These are phyloP conservation scores for Drosophila hamatofila DNA, from an alignment of 2,888 invertebrate species.

Conservation along the genomic window DNA sequence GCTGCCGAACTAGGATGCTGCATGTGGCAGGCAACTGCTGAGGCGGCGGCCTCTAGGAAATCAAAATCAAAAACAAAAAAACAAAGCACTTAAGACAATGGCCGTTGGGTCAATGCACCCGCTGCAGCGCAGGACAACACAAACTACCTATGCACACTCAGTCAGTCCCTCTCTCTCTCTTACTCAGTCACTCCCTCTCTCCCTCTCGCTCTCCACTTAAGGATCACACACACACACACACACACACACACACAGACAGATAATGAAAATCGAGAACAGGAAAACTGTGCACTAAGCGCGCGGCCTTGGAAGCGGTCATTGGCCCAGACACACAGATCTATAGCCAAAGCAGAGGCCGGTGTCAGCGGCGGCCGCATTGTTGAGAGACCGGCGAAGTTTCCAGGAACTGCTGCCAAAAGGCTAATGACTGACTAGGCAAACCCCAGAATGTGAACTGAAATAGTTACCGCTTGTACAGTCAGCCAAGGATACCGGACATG, in stretches of 20 bases:
- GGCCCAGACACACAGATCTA: conserved; percentile 53
- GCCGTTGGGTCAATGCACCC: conserved; percentile 61
- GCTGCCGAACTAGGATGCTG: conserved; percentile 47
- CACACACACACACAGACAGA: neutral
- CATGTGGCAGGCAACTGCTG: conserved; percentile 32
- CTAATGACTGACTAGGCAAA: conserved; percentile 73
- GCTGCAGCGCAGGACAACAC: conserved; percentile 47
- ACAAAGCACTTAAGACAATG: conserved; percentile 50
- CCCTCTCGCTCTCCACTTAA: conserved; percentile 32
- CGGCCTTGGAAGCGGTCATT: conserved; percentile 73
- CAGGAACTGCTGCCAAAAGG: conserved; percentile 72
- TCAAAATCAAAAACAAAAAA: conserved; percentile 19
- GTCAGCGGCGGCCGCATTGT: neutral
- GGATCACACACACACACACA: conserved; percentile 40
- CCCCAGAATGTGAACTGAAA: conserved; percentile 15
- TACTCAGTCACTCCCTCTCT: too few species aligned
- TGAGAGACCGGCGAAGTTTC: conserved; percentile 42
- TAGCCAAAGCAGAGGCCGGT: neutral
- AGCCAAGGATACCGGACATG: conserved; percentile 64
- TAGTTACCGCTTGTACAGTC: conserved; percentile 46
- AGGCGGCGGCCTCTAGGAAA: conserved; percentile 48
- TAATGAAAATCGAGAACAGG: conserved; percentile 73
- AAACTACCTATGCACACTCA: conserved; percentile 30
- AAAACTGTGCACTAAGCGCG: conserved; percentile 53
- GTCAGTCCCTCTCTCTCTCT: neutral